Percentiles rank a stretch among this genome's conserved stretches.
Evolutionary conservation across 2,888 invertebrate species (phyloP).

Genomic region (Drosophila lutescens): DNA sequence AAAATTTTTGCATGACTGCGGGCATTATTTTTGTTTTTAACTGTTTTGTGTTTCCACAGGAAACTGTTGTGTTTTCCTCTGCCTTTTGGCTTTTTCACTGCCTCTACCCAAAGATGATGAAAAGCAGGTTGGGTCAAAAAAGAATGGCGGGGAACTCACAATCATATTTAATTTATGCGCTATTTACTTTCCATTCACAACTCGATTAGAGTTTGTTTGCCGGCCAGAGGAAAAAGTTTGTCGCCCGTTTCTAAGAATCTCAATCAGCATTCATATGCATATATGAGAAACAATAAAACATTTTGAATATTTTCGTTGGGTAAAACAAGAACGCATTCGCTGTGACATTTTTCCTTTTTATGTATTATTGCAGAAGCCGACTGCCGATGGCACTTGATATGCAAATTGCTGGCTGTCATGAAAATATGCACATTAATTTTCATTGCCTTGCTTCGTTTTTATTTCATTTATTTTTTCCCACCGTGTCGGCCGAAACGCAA

Average conservation of each 20-base stretch:
- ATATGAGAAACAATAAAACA: slow-evolving; percentile 44
- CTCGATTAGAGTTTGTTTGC: slow-evolving; percentile 27
- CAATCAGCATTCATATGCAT: slow-evolving; percentile 45
- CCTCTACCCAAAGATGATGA: neutral
- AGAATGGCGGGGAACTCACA: neutral
- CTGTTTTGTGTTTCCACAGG: slow-evolving; percentile 37
- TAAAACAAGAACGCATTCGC: slow-evolving; percentile 39
- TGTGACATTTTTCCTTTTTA: slow-evolving; percentile 10
- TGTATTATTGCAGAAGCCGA: slow-evolving; percentile 6
- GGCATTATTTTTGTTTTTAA: slow-evolving; percentile 57
- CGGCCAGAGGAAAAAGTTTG: slow-evolving; percentile 6
- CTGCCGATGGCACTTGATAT: slow-evolving; percentile 63
- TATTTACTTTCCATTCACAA: slow-evolving; percentile 61
- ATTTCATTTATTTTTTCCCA: slow-evolving; percentile 24
- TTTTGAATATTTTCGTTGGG: slow-evolving; percentile 21
- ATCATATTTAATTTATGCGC: slow-evolving; percentile 44
- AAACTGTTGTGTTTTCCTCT: slow-evolving; percentile 22
- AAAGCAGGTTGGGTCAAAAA: slow-evolving; percentile 17
- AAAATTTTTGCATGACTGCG: slow-evolving; percentile 60
- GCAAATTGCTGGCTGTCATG: slow-evolving; percentile 70
- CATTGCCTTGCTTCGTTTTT: slow-evolving; percentile 35
- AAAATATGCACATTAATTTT: slow-evolving; percentile 76
- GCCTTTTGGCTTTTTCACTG: slow-evolving; percentile 36
- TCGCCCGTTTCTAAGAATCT: slow-evolving; percentile 20
- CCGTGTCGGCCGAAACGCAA: slow-evolving; percentile 23